Base-by-base conservation (phyloP, 2,113 vertebrate species). In the Phoenicopterus ruber region DNA sequence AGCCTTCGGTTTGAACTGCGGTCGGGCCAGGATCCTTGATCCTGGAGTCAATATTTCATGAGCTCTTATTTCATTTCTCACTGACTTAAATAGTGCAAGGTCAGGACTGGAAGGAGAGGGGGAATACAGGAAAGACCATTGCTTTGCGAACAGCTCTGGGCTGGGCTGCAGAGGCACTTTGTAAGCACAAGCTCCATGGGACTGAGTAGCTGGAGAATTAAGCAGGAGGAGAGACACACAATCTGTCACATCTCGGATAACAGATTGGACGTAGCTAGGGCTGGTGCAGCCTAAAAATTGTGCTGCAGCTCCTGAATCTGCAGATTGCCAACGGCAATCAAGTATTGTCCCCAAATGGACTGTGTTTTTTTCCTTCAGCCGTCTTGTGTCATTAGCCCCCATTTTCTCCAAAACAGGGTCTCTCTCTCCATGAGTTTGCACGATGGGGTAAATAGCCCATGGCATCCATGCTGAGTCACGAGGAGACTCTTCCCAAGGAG, bases 111-210 rank as follows among this genome's bases (percentile, higher is more conserved):
- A 18, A 32, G 17, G 32, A 50, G 63, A 63, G 42, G 46, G 47
- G 58, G 10, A 50, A 58, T 13, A 17, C 6, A 18, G 7, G 29
- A 54, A 49, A 0, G 1, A 15, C 28, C 31, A 5, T 4, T 17
- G 15, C n/a, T 59, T 28, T 69, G 54, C 24, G 36, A 76, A 42
- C 58, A 67, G 82, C 57, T 74, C 62, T 1, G 1, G 49, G 46
- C 46, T 54, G n/a, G 31, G 71, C 25, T n/a, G 14, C 80, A 50
- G 74, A 34, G 54, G 18, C 18, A 7, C 24, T 28, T 26, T 16
- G 46, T 59, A 74, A 34, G 15, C 36, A 28, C 55, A n/a, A 26
- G 24, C 16, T 80, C 57, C 67, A 46, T 1, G 3, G 70, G 40
- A 40, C 3, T 32, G 65, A 42, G 61, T 9, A 38, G 10, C 22